Base-by-base conservation (phyloP, 2,888 invertebrate species). In the Stratiomys singularior region DNA sequence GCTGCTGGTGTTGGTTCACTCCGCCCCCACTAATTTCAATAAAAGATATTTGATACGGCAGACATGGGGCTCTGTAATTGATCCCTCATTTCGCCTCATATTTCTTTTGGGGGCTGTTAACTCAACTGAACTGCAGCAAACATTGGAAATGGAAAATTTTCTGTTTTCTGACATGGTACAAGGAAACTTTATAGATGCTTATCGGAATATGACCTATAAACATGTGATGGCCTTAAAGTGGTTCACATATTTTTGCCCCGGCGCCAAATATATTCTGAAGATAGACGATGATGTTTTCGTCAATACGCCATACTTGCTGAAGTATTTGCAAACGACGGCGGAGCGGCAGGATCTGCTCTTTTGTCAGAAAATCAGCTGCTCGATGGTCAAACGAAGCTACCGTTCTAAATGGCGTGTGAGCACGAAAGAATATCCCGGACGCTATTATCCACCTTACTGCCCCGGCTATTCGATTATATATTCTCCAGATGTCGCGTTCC, bases 191-290 rank as follows among this genome's bases (percentile, higher is more conserved):
- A 81, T 89, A 56, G 96, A 96, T 86, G 89, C 92, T 0, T 96
- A 96, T 83, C 89, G 92, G 71, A 96, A 96, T 85, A 90, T 96
- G 87, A 95, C 95, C 0, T 93, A 95, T 82, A 96, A 96, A 83
- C 94, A 95, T 85, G 92, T 93, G 5, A 94, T 94, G 91, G 93
- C 92, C 0, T 88, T 95, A 63, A 94, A 94, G 83, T 95, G 95
- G 92, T 91, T 92, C 23, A 87, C 90, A 0, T 92, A 91, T 82
- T 90, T 92, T 82, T 95, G 95, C 84, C 88, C 90, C 0, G 87
- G 88, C 47, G 93, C 93, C 0, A 91, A 90, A 82, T 91, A 90
- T 82, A 84, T 94, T 76, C 87, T 94, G 76, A 94, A 94, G 85
- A 90, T 92, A 78, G 94, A 94, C 84, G 94, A 94, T 83, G 94